Base-by-base conservation (phyloP, 1,140 invertebrate genomes). In the Orius laevigatus region DNA sequence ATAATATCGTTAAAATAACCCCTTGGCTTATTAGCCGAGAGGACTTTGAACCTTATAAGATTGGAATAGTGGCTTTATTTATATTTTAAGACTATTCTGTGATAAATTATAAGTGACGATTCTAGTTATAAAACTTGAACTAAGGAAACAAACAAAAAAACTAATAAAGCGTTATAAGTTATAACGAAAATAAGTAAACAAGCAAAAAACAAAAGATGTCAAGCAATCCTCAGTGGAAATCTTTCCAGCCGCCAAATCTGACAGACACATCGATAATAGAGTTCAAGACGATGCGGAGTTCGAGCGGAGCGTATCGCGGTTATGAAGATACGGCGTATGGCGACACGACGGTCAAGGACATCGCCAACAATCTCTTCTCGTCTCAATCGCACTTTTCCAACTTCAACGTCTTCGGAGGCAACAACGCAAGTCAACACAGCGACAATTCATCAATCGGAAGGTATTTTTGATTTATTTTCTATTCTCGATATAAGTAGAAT, bases 221-320 rank as follows among this genome's bases (percentile, higher is more conserved):
- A 63, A 81, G 73, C 67, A 80, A 83, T 83, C 81, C 82, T 83
- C 83, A 86, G 81, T 88, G 84, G 84, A 86, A 84, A 72, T 75
- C 75, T 64, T 84, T 86, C 78, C 82, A 87, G 77, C 80, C 84
- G 78, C 80, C 82, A 74, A 69, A 70, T 45, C 69, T 75, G 66
- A 74, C 73, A 63, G 78, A 81, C 65, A 74, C 56, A 16, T 56
- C 76, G 64, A 79, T 81, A 65, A 68, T 81, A 59, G 78, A 80
- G 58, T 79, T 73, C 62, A 76, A 76, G 63, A 67, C 75, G 61
- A 71, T 75, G 73, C 12, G 42, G 11, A 34, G 11, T 15, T 15
- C 32, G 12, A 50, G 32, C 12, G 49, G 41, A n/a, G 18, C 44
- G 12, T 50, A 34, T 44, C 32, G 46, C 18, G 44, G 49, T 15